Evolutionary conservation across 1,140 invertebrate species (phyloP).

Genomic region (Chironomus tepperi): DNA sequence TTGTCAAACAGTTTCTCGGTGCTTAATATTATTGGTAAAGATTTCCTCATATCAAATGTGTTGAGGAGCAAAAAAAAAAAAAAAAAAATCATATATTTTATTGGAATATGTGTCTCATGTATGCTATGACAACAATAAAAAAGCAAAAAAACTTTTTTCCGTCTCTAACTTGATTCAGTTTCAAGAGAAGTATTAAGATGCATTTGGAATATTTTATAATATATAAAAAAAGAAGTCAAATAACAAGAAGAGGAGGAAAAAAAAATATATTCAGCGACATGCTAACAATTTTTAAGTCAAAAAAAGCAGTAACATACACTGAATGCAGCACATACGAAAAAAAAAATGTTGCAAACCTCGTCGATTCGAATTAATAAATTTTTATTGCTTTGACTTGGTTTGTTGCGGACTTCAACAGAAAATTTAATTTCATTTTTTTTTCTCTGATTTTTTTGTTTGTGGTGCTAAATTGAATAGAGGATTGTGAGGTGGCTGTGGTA

Average conservation of each 20-base stretch:
- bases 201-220: constrained; percentile 9
- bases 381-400: constrained; percentile 19
- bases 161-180: not conserved
- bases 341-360: constrained; percentile 19
- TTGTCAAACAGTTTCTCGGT: too few relatives aligned
- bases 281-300: not conserved
- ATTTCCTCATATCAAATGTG: too few relatives aligned
- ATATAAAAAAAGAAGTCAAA: not conserved
- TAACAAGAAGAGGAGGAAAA: not conserved
- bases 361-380: constrained; percentile 23
- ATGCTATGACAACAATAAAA: not conserved
- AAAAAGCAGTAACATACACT: not conserved
- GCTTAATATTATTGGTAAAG: too few relatives aligned
- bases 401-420: not conserved
- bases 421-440: constrained; percentile 1
- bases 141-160: not conserved
- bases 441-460: not conserved
- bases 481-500: too few relatives aligned
- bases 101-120: not conserved
- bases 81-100: too few relatives aligned
- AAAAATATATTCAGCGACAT: constrained; percentile 7
- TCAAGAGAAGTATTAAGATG: constrained; percentile 9
- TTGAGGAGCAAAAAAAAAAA: too few relatives aligned
- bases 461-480: too few relatives aligned
- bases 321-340: not conserved